These are phyloP conservation scores for Germaria angustata DNA, from an alignment of 2,888 invertebrate genomes.

Conservation along the genomic window DNA sequence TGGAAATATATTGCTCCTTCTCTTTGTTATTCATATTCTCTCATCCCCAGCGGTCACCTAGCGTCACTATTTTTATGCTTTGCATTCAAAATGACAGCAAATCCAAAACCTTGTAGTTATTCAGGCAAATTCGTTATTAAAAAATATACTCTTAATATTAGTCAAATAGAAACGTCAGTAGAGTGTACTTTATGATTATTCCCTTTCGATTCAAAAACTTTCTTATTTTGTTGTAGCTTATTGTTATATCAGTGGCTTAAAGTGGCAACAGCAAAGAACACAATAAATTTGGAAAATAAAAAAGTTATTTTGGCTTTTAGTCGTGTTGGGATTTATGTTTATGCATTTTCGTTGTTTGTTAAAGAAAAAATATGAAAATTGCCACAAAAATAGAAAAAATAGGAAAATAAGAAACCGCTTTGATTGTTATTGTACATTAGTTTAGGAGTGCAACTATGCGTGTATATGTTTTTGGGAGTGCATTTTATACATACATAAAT, in stretches of 20 bases:
- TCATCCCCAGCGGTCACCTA: too few relatives aligned
- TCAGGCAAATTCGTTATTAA: too few relatives aligned
- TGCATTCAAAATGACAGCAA: too few relatives aligned
- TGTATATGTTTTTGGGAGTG: background rate
- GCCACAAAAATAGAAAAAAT: background rate
- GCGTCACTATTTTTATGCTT: too few relatives aligned
- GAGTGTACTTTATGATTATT: background rate
- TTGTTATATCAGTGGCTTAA: background rate
- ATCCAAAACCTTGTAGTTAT: too few relatives aligned
- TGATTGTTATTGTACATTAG: slow-evolving; percentile 5
- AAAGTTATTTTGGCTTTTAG: slow-evolving; percentile 17
- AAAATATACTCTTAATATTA: too few relatives aligned
- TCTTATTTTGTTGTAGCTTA: background rate
- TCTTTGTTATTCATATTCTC: too few relatives aligned
- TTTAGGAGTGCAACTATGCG: background rate
- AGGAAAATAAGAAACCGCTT: slow-evolving; percentile 19
- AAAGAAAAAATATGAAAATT: background rate
- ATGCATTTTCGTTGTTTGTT: slow-evolving; percentile 43
- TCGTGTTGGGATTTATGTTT: slow-evolving; percentile 42
- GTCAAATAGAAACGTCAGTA: too few relatives aligned
- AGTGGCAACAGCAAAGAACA: background rate
- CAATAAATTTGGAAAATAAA: slow-evolving; percentile 38
- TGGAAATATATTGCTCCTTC: too few relatives aligned
- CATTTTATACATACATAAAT: too few relatives aligned
- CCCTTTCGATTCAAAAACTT: background rate